Evolutionary conservation across 2,797 vertebrate genomes (phyloP).

Genomic region (Aphelocoma californica): DNA sequence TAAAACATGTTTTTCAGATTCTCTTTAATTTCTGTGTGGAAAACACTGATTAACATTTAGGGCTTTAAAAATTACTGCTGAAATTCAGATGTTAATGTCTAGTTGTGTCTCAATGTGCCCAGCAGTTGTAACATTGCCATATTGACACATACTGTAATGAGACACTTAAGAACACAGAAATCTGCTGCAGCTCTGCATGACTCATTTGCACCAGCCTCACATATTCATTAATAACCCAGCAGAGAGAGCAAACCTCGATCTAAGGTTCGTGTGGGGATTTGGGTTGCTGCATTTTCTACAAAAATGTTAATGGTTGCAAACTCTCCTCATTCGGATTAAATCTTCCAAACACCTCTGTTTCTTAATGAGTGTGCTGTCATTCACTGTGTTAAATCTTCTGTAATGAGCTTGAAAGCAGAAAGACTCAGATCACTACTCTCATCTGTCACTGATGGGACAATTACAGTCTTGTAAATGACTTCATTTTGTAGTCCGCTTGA

Average conservation of each 20-base stretch:
- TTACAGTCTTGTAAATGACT: background rate
- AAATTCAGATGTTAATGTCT: conserved; percentile 25
- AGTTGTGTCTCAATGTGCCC: background rate
- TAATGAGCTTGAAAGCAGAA: conserved; percentile 27
- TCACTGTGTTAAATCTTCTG: conserved; percentile 51
- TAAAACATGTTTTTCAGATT: background rate
- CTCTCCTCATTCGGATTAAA: conserved; percentile 43
- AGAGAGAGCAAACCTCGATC: conserved; percentile 31
- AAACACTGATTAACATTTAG: conserved; percentile 60
- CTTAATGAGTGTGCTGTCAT: conserved; percentile 19
- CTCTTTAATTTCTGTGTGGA: background rate
- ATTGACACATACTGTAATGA: conserved; percentile 48
- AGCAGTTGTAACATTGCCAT: conserved; percentile 40
- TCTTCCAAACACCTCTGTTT: background rate
- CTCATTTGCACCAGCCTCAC: conserved; percentile 27
- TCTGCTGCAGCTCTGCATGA: conserved; percentile 45
- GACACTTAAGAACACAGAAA: conserved; percentile 58
- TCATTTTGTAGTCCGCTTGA: background rate
- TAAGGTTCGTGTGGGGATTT: conserved; percentile 5
- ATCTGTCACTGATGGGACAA: background rate
- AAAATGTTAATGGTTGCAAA: conserved; percentile 45
- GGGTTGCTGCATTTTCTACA: background rate
- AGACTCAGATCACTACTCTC: background rate
- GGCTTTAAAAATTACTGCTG: background rate
- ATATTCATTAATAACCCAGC: conserved; percentile 56